These are phyloP conservation scores for Hylia prasina DNA, from an alignment of 2,113 vertebrate species.

Conservation along the genomic window DNA sequence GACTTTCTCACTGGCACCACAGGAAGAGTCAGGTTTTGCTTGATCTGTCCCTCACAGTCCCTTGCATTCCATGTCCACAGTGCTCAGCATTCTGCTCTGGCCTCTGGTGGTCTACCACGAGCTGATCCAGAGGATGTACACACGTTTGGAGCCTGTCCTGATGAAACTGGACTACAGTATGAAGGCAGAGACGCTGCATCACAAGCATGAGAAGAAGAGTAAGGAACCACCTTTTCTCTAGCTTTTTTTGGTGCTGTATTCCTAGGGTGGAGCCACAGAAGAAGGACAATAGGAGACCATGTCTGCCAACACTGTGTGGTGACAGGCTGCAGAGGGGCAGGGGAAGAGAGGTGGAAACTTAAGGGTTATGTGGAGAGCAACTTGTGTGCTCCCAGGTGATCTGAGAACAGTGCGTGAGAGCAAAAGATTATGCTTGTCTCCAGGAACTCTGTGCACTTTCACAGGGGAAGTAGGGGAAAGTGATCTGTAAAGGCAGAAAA, in stretches of 20 bases:
- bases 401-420: background rate
- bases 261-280: background rate
- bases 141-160: conserved; percentile 90
- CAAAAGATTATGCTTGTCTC: background rate
- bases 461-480: background rate
- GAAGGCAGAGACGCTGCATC: conserved; percentile 90
- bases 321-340: background rate
- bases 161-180: conserved; percentile 99
- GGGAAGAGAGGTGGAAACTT: background rate
- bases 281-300: background rate
- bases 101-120: conserved; percentile 97
- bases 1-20: background rate
- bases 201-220: conserved; percentile 96
- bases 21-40: background rate
- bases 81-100: conserved; percentile 94
- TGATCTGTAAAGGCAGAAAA: background rate
- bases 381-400: background rate
- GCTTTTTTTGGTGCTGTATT: background rate
- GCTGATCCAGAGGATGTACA: conserved; percentile 98
- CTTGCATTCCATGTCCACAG: conserved; percentile 57
- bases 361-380: background rate
- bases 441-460: background rate
- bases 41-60: background rate
- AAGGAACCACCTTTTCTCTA: conserved; percentile 55
- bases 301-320: background rate